Conservation (phyloP, 1,140 invertebrate genomes). For the Bombus ignitus region DNA sequence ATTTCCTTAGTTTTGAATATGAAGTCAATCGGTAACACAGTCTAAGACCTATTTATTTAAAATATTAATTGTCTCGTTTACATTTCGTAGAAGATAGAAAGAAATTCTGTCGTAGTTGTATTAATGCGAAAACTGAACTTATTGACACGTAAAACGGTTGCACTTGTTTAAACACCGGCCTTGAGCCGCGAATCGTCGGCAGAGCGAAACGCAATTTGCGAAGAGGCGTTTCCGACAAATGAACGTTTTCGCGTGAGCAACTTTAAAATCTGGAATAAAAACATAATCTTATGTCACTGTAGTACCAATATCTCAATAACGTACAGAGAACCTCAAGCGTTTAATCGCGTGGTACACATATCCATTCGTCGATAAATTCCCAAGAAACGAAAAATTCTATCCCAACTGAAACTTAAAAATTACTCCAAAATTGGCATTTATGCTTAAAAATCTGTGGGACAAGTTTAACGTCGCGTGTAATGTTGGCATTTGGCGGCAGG, state of each 20-base stretch:
- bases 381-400: background rate
- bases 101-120: background rate
- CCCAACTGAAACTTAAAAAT: background rate
- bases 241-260: slow-evolving; percentile 8
- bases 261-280: background rate
- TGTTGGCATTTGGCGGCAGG: slow-evolving; percentile 12
- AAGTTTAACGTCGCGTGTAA: background rate
- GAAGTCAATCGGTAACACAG: too few species aligned
- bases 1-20: too few species aligned
- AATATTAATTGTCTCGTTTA: background rate
- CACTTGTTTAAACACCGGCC: slow-evolving; percentile 28
- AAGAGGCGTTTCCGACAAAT: background rate
- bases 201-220: slow-evolving; percentile 4
- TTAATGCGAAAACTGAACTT: slow-evolving; percentile 2
- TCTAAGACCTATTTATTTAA: too few species aligned
- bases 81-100: background rate
- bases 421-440: background rate
- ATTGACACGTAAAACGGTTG: background rate
- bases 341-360: too few species aligned
- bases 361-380: background rate
- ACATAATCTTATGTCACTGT: background rate
- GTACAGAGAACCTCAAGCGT: too few species aligned
- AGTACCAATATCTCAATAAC: background rate
- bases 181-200: slow-evolving; percentile 5
- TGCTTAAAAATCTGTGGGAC: background rate